phyloP scores from a whole-genome alignment of 2,113 vertebrate genomes.

The Caretta caretta region DNA sequence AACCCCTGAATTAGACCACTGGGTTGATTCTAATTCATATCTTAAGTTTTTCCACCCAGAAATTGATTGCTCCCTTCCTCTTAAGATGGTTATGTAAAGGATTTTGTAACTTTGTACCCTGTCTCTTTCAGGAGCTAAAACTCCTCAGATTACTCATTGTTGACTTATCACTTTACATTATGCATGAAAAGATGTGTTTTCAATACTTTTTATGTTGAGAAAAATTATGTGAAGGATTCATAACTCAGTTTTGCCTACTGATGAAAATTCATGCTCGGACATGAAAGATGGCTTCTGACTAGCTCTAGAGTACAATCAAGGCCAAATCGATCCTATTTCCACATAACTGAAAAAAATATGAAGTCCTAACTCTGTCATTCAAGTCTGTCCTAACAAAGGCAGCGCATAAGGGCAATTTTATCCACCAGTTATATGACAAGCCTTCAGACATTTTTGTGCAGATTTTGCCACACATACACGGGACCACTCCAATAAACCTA shows the following conservation, averaged over 20 bases:
- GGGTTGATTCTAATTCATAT: rapidly evolving
- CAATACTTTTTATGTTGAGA: background rate
- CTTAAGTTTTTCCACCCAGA: background rate
- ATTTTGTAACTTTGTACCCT: background rate
- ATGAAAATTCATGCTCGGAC: background rate
- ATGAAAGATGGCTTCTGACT: background rate
- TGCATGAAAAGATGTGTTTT: background rate
- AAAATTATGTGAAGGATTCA: background rate
- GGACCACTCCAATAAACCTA: background rate
- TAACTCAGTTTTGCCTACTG: background rate
- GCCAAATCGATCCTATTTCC: background rate
- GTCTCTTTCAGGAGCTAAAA: background rate
- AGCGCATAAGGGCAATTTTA: background rate
- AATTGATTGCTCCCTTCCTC: background rate
- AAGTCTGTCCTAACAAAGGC: background rate
- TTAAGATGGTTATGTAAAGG: background rate
- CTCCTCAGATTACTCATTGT: background rate
- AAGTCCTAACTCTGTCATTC: background rate
- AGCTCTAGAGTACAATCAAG: background rate
- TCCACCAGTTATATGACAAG: background rate
- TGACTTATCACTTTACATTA: background rate
- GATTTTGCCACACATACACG: background rate
- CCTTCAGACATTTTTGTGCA: rapidly evolving
- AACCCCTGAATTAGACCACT: background rate
- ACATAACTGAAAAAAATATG: rapidly evolving